phyloP scores from a whole-genome alignment of 2,888 invertebrate genomes.

The Callyntrura guangdongensis region DNA sequence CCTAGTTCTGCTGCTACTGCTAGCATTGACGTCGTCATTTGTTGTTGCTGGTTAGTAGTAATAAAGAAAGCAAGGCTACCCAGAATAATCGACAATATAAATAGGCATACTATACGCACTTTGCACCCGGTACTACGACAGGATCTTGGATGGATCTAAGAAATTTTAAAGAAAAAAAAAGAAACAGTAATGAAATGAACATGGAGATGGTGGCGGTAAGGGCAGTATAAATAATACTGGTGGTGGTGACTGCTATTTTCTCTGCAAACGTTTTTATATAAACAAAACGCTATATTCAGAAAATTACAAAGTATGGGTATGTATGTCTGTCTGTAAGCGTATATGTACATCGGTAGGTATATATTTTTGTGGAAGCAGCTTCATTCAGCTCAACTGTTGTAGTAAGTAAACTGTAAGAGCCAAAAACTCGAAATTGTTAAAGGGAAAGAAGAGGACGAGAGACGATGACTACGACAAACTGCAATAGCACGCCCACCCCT shows the following conservation, averaged over 20 bases:
- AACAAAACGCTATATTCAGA: neutral
- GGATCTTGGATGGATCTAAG: constrained; percentile 54
- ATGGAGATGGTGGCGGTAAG: constrained; percentile 14
- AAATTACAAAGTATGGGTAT: neutral
- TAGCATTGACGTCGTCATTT: neutral
- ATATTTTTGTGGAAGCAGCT: neutral
- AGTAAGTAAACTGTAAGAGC: constrained; percentile 13
- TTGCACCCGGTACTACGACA: neutral
- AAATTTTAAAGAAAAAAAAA: constrained; percentile 56
- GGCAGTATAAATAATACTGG: no score
- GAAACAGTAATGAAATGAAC: constrained; percentile 63
- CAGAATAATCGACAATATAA: constrained; percentile 25
- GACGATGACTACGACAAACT: constrained; percentile 79
- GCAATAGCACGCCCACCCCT: constrained; percentile 81
- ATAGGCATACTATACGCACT: constrained; percentile 49
- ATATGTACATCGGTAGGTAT: constrained; percentile 32
- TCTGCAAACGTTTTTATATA: constrained; percentile 11
- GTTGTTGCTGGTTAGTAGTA: neutral
- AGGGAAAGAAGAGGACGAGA: constrained; percentile 61
- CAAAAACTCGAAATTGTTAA: constrained; percentile 46
- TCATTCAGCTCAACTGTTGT: constrained; percentile 64
- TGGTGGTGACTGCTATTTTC: constrained; percentile 3
- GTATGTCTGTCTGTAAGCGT: no score
- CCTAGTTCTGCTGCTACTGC: neutral
- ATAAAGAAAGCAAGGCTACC: constrained; percentile 32